These are phyloP conservation scores for Planococcus citri DNA, from an alignment of 1,140 invertebrate species.

Conservation along the genomic window DNA sequence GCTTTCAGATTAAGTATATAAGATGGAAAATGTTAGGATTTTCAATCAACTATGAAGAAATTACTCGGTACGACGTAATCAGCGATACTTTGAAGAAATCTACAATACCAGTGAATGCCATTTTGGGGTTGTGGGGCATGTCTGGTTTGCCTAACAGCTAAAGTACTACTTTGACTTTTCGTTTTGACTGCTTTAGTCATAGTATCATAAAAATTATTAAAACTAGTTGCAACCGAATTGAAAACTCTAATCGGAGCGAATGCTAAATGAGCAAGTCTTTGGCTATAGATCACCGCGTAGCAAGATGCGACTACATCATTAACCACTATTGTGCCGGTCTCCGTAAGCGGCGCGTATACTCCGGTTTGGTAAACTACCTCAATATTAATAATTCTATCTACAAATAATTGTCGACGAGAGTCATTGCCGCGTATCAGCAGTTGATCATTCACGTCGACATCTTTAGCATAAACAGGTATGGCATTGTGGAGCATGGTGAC, in stretches of 20 bases:
- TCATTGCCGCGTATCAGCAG: conserved; percentile 39
- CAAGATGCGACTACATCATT: conserved; percentile 85
- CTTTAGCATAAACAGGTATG: conserved; percentile 45
- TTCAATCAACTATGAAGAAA: conserved; percentile 13
- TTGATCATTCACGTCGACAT: conserved; percentile 40
- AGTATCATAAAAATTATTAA: conserved; percentile 28
- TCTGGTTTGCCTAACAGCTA: conserved; percentile 27
- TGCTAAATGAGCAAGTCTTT: conserved; percentile 66
- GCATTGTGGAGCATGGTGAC: conserved; percentile 24
- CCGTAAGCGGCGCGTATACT: conserved; percentile 80
- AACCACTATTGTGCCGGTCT: conserved; percentile 74
- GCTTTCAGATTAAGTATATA: not conserved
- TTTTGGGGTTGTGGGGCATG: conserved; percentile 26
- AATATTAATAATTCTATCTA: conserved; percentile 49
- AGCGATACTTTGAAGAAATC: conserved; percentile 46
- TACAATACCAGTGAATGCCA: conserved; percentile 80
- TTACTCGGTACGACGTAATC: conserved; percentile 25
- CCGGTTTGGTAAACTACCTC: conserved; percentile 47
- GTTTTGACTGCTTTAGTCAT: conserved; percentile 23
- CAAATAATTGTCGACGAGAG: conserved; percentile 32
- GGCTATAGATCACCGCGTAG: conserved; percentile 80
- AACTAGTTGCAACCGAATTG: conserved; percentile 35
- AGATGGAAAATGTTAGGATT: too few species aligned
- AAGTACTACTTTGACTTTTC: not conserved
- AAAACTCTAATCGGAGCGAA: conserved; percentile 63